Evolutionary conservation across 2,797 vertebrate genomes (phyloP), one percentile per base, ranked within the genome.

Genomic region (Salarias fasciatus): DNA sequence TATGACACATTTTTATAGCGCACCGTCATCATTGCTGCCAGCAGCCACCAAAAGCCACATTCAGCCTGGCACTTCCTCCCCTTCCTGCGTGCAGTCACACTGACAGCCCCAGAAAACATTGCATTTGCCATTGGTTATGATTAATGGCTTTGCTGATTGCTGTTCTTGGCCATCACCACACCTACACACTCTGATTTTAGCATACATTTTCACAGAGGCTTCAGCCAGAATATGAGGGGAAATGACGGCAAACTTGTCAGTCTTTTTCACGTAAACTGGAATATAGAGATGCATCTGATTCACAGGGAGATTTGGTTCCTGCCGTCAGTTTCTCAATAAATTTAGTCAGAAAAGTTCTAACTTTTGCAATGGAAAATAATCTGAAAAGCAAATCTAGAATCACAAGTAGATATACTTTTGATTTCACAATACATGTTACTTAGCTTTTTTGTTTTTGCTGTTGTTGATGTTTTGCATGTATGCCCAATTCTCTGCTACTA

Each of bases 61-160:
- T 76, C 69, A 66, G 61, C 74, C 64, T 72, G 80, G 78, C 82
- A 79, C 48, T 43, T 69, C 37, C 49, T 47, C 46, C 41, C 53
- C 30, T 24, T 67, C 37, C 58, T 53, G 57, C 69, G 54, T 58
- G 70, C 66, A 82, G 67, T 67, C 65, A 52, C 70, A 50, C 45
- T 52, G 74, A 80, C 77, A 75, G 77, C 65, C 59, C 48, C 69
- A 68, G 64, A 83, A 86, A 83, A 74, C 76, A 59, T 72, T 68
- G 63, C 74, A 42, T 77, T 85, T 72, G 77, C 72, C 71, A 79
- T 75, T 18, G 30, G 55, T 80, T 84, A 85, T 88, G 86, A 89
- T 89, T 80, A 88, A 89, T 88, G 83, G 69, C 85, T 88, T 74
- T 66, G 57, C 72, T 86, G 84, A 87, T 90, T 82, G 77, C 76